Conservation (phyloP, 2,113 vertebrate species). For the Naja naja region DNA sequence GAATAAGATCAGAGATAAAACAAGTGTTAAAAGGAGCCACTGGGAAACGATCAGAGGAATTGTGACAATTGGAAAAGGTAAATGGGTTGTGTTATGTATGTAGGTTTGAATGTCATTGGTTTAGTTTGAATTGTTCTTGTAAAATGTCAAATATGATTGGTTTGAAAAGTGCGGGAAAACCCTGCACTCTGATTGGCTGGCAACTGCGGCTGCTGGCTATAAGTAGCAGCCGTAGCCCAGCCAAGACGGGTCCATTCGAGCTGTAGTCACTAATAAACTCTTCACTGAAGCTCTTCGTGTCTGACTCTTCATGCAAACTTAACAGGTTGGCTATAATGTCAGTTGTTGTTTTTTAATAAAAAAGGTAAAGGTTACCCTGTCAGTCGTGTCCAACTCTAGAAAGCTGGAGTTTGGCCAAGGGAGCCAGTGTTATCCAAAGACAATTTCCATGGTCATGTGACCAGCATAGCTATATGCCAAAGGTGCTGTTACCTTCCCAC, state of each 20-base stretch:
- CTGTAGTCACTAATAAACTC: too few species aligned
- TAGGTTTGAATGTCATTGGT: too few species aligned
- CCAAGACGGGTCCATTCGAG: too few species aligned
- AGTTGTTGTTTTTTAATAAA: not conserved
- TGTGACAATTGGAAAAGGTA: constrained; percentile 74
- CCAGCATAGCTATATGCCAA: not conserved
- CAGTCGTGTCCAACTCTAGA: not conserved
- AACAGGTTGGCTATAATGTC: not conserved
- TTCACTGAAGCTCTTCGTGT: too few species aligned
- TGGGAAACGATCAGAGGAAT: constrained; percentile 74
- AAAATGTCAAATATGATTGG: too few species aligned
- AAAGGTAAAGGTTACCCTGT: not conserved
- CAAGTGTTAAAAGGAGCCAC: constrained; percentile 66
- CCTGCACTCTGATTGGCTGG: too few species aligned
- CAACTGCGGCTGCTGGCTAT: too few species aligned
- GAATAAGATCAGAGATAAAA: constrained; percentile 51
- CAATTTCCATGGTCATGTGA: not conserved
- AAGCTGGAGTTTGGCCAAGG: not conserved
- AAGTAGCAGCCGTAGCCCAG: too few species aligned
- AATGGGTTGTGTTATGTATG: too few species aligned
- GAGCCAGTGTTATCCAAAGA: not conserved
- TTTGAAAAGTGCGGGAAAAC: too few species aligned
- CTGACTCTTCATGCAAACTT: too few species aligned
- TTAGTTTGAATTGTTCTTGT: too few species aligned
- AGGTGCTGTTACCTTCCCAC: not conserved